phyloP scores from a whole-genome alignment of 2,113 vertebrate genomes.

The Actinemys pallida region DNA sequence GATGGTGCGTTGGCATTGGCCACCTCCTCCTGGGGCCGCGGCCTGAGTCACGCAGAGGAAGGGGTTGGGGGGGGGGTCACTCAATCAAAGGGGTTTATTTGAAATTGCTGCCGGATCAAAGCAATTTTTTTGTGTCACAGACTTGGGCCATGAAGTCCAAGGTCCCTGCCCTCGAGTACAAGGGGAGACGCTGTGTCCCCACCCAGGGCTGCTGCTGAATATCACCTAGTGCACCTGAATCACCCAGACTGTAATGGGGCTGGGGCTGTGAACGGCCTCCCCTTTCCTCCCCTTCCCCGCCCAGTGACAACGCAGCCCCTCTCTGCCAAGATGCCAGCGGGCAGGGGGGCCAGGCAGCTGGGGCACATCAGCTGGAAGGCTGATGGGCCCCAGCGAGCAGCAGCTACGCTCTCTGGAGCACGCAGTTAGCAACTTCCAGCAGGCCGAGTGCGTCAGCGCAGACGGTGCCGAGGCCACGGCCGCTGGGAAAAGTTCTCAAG shows the following conservation, averaged over 20 bases:
- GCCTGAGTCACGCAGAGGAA: neutral
- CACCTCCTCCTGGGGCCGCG: no score
- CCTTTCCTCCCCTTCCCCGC: neutral
- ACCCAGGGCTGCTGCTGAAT: neutral
- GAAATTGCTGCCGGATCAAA: neutral
- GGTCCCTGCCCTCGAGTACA: neutral
- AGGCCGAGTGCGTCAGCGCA: neutral
- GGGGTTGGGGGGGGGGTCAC: no score
- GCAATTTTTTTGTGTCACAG: neutral
- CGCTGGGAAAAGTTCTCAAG: neutral
- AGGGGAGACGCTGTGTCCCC: neutral
- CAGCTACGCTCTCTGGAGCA: neutral
- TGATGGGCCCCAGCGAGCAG: neutral
- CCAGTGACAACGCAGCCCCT: neutral
- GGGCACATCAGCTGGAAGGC: neutral
- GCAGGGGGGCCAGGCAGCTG: no score
- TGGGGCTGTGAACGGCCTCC: neutral
- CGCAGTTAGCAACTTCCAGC: neutral
- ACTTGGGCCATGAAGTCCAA: neutral
- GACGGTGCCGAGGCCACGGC: no score
- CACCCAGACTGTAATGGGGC: neutral
- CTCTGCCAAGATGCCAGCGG: no score
- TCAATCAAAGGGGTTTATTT: no score
- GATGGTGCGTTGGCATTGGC: no score
- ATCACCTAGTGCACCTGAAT: neutral